Conservation (phyloP, 2,113 vertebrate genomes). For the Sceloporus tristichus region DNA sequence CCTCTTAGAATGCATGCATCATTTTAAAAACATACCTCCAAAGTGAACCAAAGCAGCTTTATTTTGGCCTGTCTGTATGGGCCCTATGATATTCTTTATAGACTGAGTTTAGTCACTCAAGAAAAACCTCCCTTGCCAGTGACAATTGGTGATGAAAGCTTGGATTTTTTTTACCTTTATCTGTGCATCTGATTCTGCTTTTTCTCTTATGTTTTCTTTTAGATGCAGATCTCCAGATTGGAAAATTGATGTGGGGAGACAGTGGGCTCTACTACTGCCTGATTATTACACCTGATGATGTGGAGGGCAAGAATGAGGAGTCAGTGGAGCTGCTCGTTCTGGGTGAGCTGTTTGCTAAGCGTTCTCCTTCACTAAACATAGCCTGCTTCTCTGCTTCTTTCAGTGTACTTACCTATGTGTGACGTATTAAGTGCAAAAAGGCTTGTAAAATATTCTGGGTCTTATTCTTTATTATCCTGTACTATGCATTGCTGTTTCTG, state of each 20-base stretch:
- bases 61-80: too few relatives aligned
- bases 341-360: slow-evolving; percentile 77
- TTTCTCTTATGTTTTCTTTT: slow-evolving; percentile 53
- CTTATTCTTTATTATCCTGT: slow-evolving; percentile 56
- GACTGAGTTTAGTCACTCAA: background rate
- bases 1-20: too few relatives aligned
- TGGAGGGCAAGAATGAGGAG: slow-evolving; percentile 93
- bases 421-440: background rate
- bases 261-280: slow-evolving; percentile 97
- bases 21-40: too few relatives aligned
- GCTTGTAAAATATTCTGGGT: slow-evolving; percentile 38
- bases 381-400: slow-evolving; percentile 30
- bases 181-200: slow-evolving; percentile 12
- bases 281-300: slow-evolving; percentile 90
- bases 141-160: background rate
- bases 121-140: slow-evolving; percentile 9
- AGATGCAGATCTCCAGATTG: slow-evolving; percentile 96
- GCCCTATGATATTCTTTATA: background rate
- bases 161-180: background rate
- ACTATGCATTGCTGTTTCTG: slow-evolving; percentile 64
- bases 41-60: too few relatives aligned
- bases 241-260: slow-evolving; percentile 96
- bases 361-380: slow-evolving; percentile 24
- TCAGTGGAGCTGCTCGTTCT: slow-evolving; percentile 92
- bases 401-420: rapidly evolving